phyloP scores from a whole-genome alignment of 92 coral and sea anemone species.

The Blastomussa wellsi region DNA sequence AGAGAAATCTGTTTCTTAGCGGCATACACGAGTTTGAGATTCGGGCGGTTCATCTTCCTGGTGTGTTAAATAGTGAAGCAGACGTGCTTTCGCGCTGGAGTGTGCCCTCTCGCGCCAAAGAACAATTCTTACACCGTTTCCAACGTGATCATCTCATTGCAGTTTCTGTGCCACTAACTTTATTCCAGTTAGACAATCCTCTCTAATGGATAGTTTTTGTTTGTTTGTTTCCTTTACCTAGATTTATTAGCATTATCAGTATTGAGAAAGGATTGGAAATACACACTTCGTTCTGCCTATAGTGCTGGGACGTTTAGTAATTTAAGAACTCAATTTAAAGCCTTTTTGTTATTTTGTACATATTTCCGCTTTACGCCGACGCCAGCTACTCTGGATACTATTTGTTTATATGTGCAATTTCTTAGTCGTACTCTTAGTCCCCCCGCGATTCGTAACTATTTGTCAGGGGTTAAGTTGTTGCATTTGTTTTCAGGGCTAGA shows the following conservation, averaged over 20 bases:
- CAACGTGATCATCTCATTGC: neutral
- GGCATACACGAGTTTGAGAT: constrained; percentile 35
- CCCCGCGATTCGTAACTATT: neutral
- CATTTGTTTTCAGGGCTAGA: constrained; percentile 16
- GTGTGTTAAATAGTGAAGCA: constrained; percentile 9
- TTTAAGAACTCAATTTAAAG: neutral
- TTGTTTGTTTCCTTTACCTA: neutral
- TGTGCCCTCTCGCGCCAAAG: neutral
- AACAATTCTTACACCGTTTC: neutral
- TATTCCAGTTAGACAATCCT: neutral
- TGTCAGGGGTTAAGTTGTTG: neutral
- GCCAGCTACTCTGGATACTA: constrained; percentile 7
- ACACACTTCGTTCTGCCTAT: neutral
- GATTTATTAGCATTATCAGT: neutral
- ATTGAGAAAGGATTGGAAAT: neutral
- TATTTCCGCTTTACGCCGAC: constrained; percentile 2
- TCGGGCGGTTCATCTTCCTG: constrained; percentile 45
- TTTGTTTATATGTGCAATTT: constrained; percentile 6
- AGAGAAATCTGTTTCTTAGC: constrained; percentile 27
- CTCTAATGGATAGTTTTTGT: neutral
- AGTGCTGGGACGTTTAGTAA: neutral
- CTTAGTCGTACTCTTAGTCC: constrained; percentile 13
- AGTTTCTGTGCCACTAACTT: neutral
- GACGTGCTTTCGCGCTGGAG: constrained; percentile 41
- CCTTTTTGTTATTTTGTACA: constrained; percentile 12